Evolutionary conservation across 2,888 invertebrate species (phyloP).

Genomic region (Zonitis immaculata): DNA sequence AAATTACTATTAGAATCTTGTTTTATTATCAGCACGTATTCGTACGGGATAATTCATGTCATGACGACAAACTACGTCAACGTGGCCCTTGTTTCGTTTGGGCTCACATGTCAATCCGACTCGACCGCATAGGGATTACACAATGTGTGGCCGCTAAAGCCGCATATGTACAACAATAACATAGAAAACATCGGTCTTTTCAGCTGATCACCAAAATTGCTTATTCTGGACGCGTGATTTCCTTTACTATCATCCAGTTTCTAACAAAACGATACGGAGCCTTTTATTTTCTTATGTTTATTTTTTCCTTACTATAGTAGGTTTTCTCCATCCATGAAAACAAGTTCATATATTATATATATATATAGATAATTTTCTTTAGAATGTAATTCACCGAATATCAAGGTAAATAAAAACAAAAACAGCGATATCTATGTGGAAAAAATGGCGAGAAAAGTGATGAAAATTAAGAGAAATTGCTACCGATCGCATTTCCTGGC

Average conservation of each 20-base stretch:
- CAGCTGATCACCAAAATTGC: no score
- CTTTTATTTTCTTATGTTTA: no score
- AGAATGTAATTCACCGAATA: no score
- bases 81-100: conserved; percentile 23
- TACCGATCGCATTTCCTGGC: neutral
- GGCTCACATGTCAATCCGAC: conserved; percentile 30
- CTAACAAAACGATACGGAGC: no score
- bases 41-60: conserved; percentile 22
- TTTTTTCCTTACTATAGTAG: no score
- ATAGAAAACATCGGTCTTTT: no score
- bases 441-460: neutral
- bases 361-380: no score
- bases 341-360: no score
- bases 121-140: conserved; percentile 36
- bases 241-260: no score
- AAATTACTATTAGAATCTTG: neutral
- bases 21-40: conserved; percentile 11
- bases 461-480: neutral
- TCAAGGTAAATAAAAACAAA: conserved; percentile 26
- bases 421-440: neutral
- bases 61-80: conserved; percentile 24
- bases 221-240: no score
- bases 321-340: no score
- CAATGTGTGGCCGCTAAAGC: conserved; percentile 36
- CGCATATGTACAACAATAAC: no score